Base-by-base conservation (phyloP, 2,888 invertebrate genomes). In the Drosophila koepferae region DNA sequence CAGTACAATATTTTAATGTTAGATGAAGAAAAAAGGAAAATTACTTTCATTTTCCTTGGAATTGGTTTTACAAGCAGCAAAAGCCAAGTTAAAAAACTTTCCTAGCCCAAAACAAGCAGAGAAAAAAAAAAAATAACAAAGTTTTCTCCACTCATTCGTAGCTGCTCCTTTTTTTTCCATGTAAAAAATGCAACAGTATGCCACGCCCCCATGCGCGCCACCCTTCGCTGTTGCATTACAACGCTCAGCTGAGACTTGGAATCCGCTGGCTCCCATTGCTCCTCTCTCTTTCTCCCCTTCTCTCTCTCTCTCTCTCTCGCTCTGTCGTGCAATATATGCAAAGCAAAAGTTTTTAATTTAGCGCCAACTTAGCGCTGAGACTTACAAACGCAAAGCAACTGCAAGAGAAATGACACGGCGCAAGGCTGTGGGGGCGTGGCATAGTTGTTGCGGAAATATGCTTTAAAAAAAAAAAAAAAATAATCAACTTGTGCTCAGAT, bases 351-450 rank as follows among this genome's bases (percentile, higher is more conserved):
- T 86, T 86, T 86, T 86, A 86, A 86, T 86, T 86, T 86, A 90
- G 86, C 86, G 90, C 87, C 89, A 86, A 90, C 90, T 90, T 86
- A 89, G 85, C 87, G 76, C 85, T 72, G 84, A 78, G 90, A 84
- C 86, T 84, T 75, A 61, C 82, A 55, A 55, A 54, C 68, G 87
- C 68, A 77, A 89, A 89, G 90, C 84, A 89, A 82, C 89, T 86
- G 86, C 66, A 86, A 77, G 83, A 73, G 54, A 70, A 81, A 80
- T 88, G 67, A 67, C 74, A 46, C 60, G 54, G 62, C 48, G 31
- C 7, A 9, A 9, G 3, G n/a, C 14, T 16, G 18, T 12, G 18
- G 14, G 34, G n/a, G 10, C 2, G 44, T 10, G 54, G 20, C 23
- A 48, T 41, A 56, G 53, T 63, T 80, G 63, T 76, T 77, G 66